phyloP scores from a whole-genome alignment of 2,797 vertebrate genomes.

The Scolopax bukidnonensis region DNA sequence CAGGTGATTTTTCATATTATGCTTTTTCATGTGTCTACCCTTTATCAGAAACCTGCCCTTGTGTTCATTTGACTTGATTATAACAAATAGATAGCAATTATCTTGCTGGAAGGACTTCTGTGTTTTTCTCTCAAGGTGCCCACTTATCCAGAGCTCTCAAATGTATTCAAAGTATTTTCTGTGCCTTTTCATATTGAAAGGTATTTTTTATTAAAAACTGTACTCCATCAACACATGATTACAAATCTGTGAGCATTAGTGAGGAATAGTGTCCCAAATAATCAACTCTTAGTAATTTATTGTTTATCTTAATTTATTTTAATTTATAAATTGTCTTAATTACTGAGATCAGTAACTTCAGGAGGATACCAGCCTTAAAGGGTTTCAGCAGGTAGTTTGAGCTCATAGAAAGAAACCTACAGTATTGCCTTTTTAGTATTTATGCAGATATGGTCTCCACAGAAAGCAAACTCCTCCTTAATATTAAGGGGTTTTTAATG shows the following conservation, averaged over 20 bases:
- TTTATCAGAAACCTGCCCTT: slow-evolving; percentile 35
- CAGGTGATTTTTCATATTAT: slow-evolving; percentile 43
- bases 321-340: slow-evolving; percentile 40
- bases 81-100: slow-evolving; percentile 35
- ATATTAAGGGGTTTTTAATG: neutral
- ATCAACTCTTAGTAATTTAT: slow-evolving; percentile 18
- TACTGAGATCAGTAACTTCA: slow-evolving; percentile 57
- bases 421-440: slow-evolving; percentile 42
- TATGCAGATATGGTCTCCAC: slow-evolving; percentile 29
- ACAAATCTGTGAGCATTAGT: slow-evolving; percentile 1
- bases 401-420: slow-evolving; percentile 41
- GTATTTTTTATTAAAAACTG: neutral
- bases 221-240: neutral
- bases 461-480: slow-evolving; percentile 40
- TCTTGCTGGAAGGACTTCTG: neutral
- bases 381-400: slow-evolving; percentile 9
- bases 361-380: slow-evolving; percentile 33
- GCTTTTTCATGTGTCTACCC: slow-evolving; percentile 20
- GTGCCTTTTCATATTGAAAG: neutral
- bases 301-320: slow-evolving; percentile 32
- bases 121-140: neutral
- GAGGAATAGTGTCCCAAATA: neutral
- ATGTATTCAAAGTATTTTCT: neutral
- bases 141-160: neutral
- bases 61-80: slow-evolving; percentile 40